Evolutionary conservation across 2,113 vertebrate genomes (phyloP).

Genomic region (Odontophorus gujanensis): DNA sequence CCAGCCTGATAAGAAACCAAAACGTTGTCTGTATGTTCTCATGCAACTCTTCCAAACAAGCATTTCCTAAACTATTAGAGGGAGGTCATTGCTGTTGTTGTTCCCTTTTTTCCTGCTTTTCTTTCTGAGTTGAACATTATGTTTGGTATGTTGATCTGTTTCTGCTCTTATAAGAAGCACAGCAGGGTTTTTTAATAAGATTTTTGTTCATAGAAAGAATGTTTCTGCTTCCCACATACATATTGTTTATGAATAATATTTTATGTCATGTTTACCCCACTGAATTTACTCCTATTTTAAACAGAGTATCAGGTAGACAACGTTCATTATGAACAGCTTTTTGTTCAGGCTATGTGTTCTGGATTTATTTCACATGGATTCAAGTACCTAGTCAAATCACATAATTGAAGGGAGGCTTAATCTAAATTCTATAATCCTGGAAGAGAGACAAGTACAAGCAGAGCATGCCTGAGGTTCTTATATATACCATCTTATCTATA

Average conservation of each 20-base stretch:
- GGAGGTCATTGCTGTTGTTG: not conserved
- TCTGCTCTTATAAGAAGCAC: not conserved
- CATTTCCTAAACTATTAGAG: conserved; percentile 38
- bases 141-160: not conserved
- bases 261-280: not conserved
- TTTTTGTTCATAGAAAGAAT: not conserved
- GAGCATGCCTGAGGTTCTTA: not conserved
- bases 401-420: not conserved
- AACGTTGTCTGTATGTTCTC: not conserved
- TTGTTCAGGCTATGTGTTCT: not conserved
- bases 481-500: not conserved
- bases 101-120: conserved; percentile 19
- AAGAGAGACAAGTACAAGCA: not conserved
- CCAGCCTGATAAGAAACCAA: conserved; percentile 52
- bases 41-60: conserved; percentile 49
- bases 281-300: not conserved
- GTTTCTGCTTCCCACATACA: not conserved
- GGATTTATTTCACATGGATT: not conserved
- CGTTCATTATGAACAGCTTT: not conserved
- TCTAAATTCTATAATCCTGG: not conserved
- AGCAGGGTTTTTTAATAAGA: not conserved
- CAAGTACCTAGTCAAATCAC: not conserved
- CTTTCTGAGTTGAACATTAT: not conserved
- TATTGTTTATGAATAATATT: not conserved
- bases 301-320: not conserved